Evolutionary conservation across 1,140 invertebrate species (phyloP), one percentile per base, ranked within the genome.

Genomic region (Triops cancriformis): DNA sequence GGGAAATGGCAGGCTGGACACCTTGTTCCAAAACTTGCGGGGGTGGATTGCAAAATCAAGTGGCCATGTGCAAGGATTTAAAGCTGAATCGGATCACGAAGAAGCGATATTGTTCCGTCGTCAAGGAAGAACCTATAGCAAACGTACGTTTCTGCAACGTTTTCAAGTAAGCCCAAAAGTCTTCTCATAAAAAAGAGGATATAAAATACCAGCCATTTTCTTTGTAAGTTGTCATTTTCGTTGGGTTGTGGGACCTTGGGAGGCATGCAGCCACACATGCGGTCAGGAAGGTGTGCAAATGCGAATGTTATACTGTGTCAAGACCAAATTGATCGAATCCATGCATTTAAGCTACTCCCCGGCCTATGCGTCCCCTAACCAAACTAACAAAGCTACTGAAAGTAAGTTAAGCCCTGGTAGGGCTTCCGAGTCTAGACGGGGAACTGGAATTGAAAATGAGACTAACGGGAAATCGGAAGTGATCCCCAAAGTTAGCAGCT

Each of bases 221-320:
- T 45, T 73, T 76, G 81, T 81, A 10, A 90, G 89, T 80, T 91
- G 89, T 79, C 85, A 88, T 73, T 90, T 89, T 82, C 84, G 87
- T 78, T 91, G 90, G 89, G 81, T 88, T 10, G 79, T 86, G 0
- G 89, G 88, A 1, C 84, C 86, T 11, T 92, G 90, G 90, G 90
- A 91, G 82, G 84, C 86, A 26, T 92, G 90, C 82, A 88, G 86
- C 14, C 85, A 86, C 4, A 89, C 88, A 2, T 91, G 90, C 80
- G 90, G 90, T 10, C 82, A 83, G 26, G 79, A 81, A 7, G 90
- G 91, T 0, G 79, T 87, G 0, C 89, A 91, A 82, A 83, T 86
- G 77, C 85, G 90, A 76, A 86, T 89, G 82, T 82, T 91, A 11
- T 90, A 87, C 82, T 92, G 91, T 82, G 85, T 91, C 7, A 88